A percentile compares a stretch with the other conserved stretches of the same genome.
phyloP scores from a whole-genome alignment of 92 coral and sea anemone genomes.

The Isaurus tuberculatus region DNA sequence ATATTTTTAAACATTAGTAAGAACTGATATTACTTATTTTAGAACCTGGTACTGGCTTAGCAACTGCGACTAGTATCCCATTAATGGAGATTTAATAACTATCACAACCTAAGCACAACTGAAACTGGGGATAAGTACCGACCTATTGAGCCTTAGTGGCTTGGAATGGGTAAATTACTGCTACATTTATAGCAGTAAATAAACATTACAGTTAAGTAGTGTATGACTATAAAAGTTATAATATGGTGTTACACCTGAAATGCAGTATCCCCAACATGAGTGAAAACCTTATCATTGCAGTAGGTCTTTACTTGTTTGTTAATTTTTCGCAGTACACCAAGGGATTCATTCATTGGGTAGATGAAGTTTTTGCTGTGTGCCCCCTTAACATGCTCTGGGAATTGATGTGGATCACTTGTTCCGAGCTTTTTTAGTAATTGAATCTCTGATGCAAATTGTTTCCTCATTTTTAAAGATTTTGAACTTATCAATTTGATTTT shows the following conservation, averaged over 20 bases:
- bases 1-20: slow-evolving; percentile 3
- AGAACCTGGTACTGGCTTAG: slow-evolving; percentile 17
- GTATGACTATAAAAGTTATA: not conserved
- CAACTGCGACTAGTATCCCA: slow-evolving; percentile 8
- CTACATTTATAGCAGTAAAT: slow-evolving; percentile 10
- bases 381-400: slow-evolving; percentile 33
- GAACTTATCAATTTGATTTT: not conserved
- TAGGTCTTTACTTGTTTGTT: slow-evolving; percentile 27
- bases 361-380: slow-evolving; percentile 39
- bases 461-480: slow-evolving; percentile 16
- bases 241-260: slow-evolving; percentile 8
- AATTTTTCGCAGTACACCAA: slow-evolving; percentile 13
- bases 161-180: not conserved
- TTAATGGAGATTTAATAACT: not conserved
- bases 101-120: slow-evolving; percentile 9
- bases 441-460: slow-evolving; percentile 20
- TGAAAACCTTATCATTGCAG: slow-evolving; percentile 33
- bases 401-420: slow-evolving; percentile 36
- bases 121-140: not conserved
- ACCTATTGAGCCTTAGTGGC: not conserved
- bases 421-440: slow-evolving; percentile 18
- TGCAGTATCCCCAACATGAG: slow-evolving; percentile 37
- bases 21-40: slow-evolving; percentile 16
- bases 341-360: slow-evolving; percentile 28
- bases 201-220: slow-evolving; percentile 14